phyloP scores from a whole-genome alignment of 92 coral and sea anemone genomes.

The Heliopora coerulea region DNA sequence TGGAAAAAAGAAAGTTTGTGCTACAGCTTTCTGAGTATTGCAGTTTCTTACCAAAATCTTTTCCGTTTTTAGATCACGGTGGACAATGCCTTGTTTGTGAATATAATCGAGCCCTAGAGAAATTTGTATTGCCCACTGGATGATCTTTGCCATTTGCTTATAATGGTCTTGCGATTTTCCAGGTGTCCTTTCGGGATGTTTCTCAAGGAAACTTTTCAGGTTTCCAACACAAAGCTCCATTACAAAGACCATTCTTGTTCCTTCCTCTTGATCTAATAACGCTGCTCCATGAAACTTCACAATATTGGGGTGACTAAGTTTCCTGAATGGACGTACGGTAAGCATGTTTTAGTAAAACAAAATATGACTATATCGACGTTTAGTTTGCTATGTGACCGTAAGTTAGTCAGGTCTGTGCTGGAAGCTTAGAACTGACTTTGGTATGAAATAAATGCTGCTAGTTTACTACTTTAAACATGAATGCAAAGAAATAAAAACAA shows the following conservation, averaged over 20 bases:
- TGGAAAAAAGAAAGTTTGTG: too few relatives aligned
- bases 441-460: too few relatives aligned
- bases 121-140: constrained; percentile 32
- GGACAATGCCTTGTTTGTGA: constrained; percentile 47
- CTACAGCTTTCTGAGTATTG: too few relatives aligned
- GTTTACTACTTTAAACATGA: too few relatives aligned
- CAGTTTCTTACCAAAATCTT: constrained; percentile 23
- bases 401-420: too few relatives aligned
- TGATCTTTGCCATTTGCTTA: neutral
- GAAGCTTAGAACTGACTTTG: too few relatives aligned
- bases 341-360: too few relatives aligned
- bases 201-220: constrained; percentile 1
- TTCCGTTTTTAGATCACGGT: constrained; percentile 33
- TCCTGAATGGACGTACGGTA: constrained; percentile 14
- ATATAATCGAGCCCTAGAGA: constrained; percentile 33
- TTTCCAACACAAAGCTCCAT: constrained; percentile 44
- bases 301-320: constrained; percentile 7
- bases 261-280: neutral
- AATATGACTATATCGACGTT: too few relatives aligned
- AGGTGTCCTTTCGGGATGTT: constrained; percentile 24
- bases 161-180: neutral
- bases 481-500: too few relatives aligned
- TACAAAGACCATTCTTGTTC: constrained; percentile 21
- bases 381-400: too few relatives aligned
- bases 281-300: constrained; percentile 35